Percentiles rank a stretch among this genome's conserved stretches.
Conservation (phyloP, 2,888 invertebrate genomes). For the Dryobotodes eremita region DNA sequence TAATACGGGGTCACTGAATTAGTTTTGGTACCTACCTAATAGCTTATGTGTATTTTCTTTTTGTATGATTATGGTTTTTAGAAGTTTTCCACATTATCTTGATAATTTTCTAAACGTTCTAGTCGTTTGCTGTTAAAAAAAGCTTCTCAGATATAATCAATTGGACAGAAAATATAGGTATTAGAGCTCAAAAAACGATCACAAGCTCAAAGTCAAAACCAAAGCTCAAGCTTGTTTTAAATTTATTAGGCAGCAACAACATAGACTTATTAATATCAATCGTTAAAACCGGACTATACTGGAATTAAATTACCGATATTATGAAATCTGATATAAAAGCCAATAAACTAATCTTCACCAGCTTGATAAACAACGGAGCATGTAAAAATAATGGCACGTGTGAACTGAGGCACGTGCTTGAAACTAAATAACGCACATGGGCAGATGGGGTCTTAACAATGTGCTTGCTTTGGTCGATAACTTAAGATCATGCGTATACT, state of each 20-base stretch:
- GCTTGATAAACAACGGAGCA: constrained; percentile 29
- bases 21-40: constrained; percentile 17
- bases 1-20: constrained; percentile 48
- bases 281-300: constrained; percentile 35
- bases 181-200: background rate
- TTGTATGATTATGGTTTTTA: background rate
- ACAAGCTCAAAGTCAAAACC: background rate
- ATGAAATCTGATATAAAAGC: constrained; percentile 32
- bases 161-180: background rate
- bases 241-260: background rate
- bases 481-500: background rate
- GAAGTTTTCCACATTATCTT: background rate
- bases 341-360: constrained; percentile 37
- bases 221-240: background rate
- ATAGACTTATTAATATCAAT: constrained; percentile 21
- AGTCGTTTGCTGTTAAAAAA: background rate
- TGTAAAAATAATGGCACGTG: constrained; percentile 32
- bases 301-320: constrained; percentile 24
- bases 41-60: background rate
- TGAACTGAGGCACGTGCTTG: constrained; percentile 2
- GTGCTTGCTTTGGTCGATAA: background rate
- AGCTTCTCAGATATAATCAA: background rate
- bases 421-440: constrained; percentile 13
- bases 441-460: background rate
- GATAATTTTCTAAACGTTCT: background rate